phyloP scores from a whole-genome alignment of 1,140 invertebrate genomes.

The Drosophila truncata region DNA sequence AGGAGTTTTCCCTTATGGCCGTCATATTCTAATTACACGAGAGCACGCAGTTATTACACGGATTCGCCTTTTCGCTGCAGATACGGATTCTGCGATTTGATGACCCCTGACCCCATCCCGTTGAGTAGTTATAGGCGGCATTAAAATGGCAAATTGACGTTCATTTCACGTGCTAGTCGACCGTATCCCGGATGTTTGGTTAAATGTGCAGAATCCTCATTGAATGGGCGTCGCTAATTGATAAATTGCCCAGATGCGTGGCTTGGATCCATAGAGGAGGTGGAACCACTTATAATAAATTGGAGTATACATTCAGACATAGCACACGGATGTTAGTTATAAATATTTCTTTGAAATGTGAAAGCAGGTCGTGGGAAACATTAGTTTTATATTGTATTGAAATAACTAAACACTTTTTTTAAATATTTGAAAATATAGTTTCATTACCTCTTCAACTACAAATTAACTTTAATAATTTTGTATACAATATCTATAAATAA shows the following conservation, averaged over 20 bases:
- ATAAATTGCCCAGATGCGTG: constrained; percentile 77
- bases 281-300: constrained; percentile 31
- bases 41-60: constrained; percentile 76
- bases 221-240: constrained; percentile 79
- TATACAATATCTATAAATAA: neutral
- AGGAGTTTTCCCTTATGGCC: constrained; percentile 39
- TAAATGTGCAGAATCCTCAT: constrained; percentile 47
- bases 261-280: constrained; percentile 24
- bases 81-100: constrained; percentile 56
- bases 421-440: neutral
- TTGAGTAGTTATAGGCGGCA: constrained; percentile 53
- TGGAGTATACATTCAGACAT: neutral
- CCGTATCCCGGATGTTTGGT: constrained; percentile 52
- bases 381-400: neutral
- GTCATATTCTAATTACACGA: constrained; percentile 81
- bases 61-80: constrained; percentile 39
- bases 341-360: neutral
- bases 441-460: neutral
- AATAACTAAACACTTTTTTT: too few species aligned
- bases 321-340: neutral
- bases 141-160: constrained; percentile 75
- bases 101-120: constrained; percentile 51
- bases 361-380: neutral
- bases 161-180: constrained; percentile 70
- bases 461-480: neutral